Conservation (phyloP, 2,888 invertebrate genomes). For the Eurytoma californica region DNA sequence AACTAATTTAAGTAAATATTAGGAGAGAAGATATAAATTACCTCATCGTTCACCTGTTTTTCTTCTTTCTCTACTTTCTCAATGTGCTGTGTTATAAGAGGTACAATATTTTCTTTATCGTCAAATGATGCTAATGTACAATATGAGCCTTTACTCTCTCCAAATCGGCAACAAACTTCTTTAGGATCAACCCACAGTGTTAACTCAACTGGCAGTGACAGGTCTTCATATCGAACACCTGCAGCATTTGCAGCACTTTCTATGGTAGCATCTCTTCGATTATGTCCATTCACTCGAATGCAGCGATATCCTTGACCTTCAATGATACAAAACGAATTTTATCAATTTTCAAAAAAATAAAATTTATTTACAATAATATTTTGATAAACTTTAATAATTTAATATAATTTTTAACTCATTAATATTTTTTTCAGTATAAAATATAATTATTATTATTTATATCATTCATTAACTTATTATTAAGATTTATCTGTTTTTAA, state of each 20-base stretch:
- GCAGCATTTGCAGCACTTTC: constrained; percentile 80
- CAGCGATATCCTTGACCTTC: constrained; percentile 83
- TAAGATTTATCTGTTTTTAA: background rate
- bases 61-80: constrained; percentile 51
- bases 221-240: constrained; percentile 79
- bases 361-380: background rate
- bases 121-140: constrained; percentile 79
- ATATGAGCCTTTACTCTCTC: constrained; percentile 80
- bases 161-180: constrained; percentile 79
- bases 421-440: background rate
- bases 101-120: constrained; percentile 69
- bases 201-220: constrained; percentile 82
- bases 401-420: background rate
- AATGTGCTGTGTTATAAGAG: constrained; percentile 51
- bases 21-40: constrained; percentile 20
- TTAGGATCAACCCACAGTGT: constrained; percentile 87
- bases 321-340: background rate
- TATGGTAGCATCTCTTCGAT: constrained; percentile 81
- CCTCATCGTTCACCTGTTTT: constrained; percentile 51
- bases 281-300: constrained; percentile 82
- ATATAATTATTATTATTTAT: background rate
- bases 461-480: no score
- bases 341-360: background rate
- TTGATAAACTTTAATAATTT: background rate
- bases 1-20: background rate